phyloP scores from a whole-genome alignment of 2,113 vertebrate species.

The Tyrannus savana region DNA sequence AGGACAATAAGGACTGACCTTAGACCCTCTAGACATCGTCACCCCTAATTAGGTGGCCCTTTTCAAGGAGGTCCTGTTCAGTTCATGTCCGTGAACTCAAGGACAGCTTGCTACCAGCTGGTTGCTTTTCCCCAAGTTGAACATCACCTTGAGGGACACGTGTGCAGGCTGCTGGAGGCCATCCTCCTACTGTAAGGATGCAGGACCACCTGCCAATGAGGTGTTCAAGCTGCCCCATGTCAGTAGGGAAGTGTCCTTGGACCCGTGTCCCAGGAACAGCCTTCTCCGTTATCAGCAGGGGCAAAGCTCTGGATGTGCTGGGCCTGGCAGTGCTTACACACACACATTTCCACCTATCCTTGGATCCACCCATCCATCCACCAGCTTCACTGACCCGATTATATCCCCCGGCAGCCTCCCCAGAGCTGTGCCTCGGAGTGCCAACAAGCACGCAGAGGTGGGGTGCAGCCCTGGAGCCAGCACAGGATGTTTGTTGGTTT shows the following conservation, averaged over 20 bases:
- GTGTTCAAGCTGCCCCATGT: fast-evolving
- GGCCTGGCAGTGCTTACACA: not conserved
- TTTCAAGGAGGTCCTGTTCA: not conserved
- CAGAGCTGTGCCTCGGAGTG: not conserved
- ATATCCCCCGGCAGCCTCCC: not conserved
- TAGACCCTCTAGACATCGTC: not conserved
- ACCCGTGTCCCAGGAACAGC: not conserved
- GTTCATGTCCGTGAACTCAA: not conserved
- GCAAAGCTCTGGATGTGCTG: not conserved
- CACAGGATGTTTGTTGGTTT: fast-evolving
- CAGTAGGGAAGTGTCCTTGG: not conserved
- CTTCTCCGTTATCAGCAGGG: not conserved
- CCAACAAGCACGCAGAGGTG: not conserved
- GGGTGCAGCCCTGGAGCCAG: not conserved
- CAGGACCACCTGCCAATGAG: not conserved
- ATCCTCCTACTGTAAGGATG: not conserved
- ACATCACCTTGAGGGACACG: not conserved
- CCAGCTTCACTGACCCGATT: not conserved
- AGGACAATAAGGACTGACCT: not conserved
- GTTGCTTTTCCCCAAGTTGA: not conserved
- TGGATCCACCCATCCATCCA: not conserved
- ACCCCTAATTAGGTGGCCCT: not conserved
- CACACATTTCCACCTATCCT: too few relatives aligned
- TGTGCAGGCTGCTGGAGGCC: not conserved
- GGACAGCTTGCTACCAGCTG: not conserved